Conservation (phyloP, 2,797 vertebrate species). For the Acropternis orthonyx region DNA sequence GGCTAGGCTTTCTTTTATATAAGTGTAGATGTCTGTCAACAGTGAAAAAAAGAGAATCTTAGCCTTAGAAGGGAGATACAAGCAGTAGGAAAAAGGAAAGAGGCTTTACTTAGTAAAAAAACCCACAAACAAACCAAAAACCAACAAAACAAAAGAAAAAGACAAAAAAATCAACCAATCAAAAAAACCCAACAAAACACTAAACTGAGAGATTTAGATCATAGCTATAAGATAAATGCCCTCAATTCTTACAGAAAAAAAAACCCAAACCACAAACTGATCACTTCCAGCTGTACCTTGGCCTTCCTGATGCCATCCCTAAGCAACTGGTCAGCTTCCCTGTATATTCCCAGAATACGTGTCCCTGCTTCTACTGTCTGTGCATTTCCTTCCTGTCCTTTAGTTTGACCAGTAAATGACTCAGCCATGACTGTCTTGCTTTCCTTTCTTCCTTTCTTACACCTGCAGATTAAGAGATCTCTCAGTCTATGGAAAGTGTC, state of each 20-base stretch:
- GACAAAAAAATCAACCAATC: too few species aligned
- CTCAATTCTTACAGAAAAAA: neutral
- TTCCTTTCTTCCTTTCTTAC: neutral
- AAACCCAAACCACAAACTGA: accelerated
- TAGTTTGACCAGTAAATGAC: neutral
- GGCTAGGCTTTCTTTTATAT: neutral
- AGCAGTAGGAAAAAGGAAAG: neutral
- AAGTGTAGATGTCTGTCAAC: neutral
- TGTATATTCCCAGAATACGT: neutral
- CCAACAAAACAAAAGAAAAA: neutral
- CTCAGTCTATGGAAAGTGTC: neutral
- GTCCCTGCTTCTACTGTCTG: neutral
- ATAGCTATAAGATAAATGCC: neutral
- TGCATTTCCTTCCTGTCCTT: neutral
- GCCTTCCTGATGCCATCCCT: neutral
- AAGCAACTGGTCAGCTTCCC: neutral
- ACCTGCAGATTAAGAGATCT: neutral
- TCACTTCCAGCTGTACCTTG: neutral
- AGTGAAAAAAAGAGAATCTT: neutral
- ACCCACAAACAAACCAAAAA: neutral
- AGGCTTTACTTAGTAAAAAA: neutral
- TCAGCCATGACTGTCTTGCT: neutral
- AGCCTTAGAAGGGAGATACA: neutral
- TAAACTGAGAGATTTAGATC: neutral
- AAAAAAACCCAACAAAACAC: neutral